Evolutionary conservation across 1,140 invertebrate genomes (phyloP).

Genomic region (Pectinophora gossypiella): DNA sequence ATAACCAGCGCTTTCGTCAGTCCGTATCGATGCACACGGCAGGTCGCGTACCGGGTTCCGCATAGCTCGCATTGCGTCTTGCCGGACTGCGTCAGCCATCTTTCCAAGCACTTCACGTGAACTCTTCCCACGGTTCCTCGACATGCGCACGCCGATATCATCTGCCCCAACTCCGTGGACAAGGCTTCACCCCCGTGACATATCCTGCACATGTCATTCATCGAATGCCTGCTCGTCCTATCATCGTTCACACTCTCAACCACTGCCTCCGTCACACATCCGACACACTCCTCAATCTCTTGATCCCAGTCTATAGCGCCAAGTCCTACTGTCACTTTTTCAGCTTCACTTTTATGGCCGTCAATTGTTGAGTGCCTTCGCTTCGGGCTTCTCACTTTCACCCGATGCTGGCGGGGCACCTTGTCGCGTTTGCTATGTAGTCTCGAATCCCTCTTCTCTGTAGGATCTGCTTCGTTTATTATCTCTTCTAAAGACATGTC

Average conservation of each 20-base stretch:
- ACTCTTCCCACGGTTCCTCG: slow-evolving; percentile 80
- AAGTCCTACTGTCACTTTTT: slow-evolving; percentile 14
- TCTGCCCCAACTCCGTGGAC: slow-evolving; percentile 36
- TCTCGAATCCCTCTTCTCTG: too few relatives aligned
- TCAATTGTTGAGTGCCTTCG: slow-evolving; percentile 11
- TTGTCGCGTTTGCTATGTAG: too few relatives aligned
- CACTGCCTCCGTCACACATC: slow-evolving; percentile 7
- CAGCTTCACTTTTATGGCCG: background rate
- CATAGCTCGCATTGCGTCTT: slow-evolving; percentile 78
- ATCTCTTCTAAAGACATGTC: too few relatives aligned
- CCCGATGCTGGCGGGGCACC: slow-evolving; percentile 39
- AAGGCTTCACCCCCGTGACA: slow-evolving; percentile 56
- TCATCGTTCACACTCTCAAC: slow-evolving; percentile 30
- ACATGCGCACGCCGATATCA: slow-evolving; percentile 75
- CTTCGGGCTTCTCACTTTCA: slow-evolving; percentile 59
- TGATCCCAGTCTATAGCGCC: slow-evolving; percentile 27
- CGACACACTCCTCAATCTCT: slow-evolving; percentile 15
- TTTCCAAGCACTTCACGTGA: slow-evolving; percentile 80
- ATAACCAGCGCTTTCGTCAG: slow-evolving; percentile 68
- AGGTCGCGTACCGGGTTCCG: slow-evolving; percentile 74
- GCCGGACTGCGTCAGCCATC: slow-evolving; percentile 81
- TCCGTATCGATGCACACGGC: slow-evolving; percentile 74
- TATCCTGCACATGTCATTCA: slow-evolving; percentile 58
- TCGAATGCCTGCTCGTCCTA: slow-evolving; percentile 33
- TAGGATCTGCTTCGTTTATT: too few relatives aligned